Conservation (phyloP, 1,140 invertebrate species). For the Caerostris extrusa region DNA sequence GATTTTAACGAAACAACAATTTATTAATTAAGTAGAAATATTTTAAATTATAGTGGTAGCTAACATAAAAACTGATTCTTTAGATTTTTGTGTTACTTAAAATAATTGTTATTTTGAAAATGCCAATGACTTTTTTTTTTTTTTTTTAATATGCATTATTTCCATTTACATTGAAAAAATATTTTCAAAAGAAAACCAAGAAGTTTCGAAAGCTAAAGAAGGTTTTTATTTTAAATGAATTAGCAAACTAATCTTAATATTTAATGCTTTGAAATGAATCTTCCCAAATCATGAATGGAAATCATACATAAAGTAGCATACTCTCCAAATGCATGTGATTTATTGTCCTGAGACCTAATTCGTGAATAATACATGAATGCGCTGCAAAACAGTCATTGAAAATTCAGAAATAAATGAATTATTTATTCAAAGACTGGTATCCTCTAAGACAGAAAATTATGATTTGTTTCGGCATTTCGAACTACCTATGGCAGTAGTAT, state of each 20-base stretch:
- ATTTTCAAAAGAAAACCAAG: too few relatives aligned
- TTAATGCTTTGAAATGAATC: background rate
- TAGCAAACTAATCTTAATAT: background rate
- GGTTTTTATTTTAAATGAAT: background rate
- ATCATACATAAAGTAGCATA: background rate
- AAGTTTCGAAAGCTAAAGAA: background rate
- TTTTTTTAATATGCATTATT: too few relatives aligned
- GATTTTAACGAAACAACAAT: too few relatives aligned
- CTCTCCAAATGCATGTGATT: background rate
- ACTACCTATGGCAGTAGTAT: too few relatives aligned
- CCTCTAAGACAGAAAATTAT: background rate
- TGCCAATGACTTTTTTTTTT: too few relatives aligned
- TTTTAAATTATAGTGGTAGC: too few relatives aligned
- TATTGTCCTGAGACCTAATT: background rate
- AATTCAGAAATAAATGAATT: background rate
- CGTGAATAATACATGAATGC: background rate
- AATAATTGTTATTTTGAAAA: too few relatives aligned
- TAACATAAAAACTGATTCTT: too few relatives aligned
- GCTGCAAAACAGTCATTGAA: background rate
- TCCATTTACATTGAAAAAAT: too few relatives aligned
- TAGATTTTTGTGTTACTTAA: too few relatives aligned
- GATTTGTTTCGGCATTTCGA: background rate
- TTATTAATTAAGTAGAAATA: too few relatives aligned
- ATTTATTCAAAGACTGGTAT: conserved; percentile 13
- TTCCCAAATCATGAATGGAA: background rate